Conservation (phyloP, 2,113 vertebrate genomes). For the Tinamus guttatus region DNA sequence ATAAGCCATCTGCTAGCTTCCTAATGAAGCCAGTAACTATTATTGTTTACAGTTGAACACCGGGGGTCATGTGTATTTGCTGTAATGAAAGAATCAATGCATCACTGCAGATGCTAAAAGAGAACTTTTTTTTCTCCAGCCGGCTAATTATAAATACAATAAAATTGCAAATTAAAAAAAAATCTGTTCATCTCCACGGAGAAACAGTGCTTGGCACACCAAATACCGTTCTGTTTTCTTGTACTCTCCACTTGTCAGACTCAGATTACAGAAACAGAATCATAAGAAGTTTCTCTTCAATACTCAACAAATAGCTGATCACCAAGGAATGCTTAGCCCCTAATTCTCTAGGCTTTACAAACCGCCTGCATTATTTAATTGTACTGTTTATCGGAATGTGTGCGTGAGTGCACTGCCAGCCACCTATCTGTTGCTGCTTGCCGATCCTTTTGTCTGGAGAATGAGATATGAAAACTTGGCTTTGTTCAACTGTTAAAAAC, state of each 20-base stretch:
- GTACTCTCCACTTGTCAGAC: constrained; percentile 19
- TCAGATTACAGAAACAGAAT: constrained; percentile 41
- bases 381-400: neutral
- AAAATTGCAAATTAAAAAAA: constrained; percentile 72
- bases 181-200: constrained; percentile 68
- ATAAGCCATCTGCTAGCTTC: constrained; percentile 83
- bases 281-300: constrained; percentile 14
- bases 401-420: neutral
- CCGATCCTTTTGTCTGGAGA: neutral
- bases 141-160: constrained; percentile 79
- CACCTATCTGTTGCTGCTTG: neutral
- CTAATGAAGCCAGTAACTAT: constrained; percentile 83
- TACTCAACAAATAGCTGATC: constrained; percentile 29
- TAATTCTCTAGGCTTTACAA: constrained; percentile 41
- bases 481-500: neutral
- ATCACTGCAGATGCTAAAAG: constrained; percentile 73
- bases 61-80: constrained; percentile 78
- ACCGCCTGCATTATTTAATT: constrained; percentile 47
- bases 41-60: constrained; percentile 82
- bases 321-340: constrained; percentile 19
- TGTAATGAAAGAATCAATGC: constrained; percentile 77
- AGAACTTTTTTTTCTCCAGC: constrained; percentile 70
- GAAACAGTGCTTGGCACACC: constrained; percentile 65
- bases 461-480: neutral
- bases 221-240: constrained; percentile 44